Evolutionary conservation across 2,888 invertebrate genomes (phyloP), one percentile per base, ranked within the genome.

Genomic region (Netelia melanura): DNA sequence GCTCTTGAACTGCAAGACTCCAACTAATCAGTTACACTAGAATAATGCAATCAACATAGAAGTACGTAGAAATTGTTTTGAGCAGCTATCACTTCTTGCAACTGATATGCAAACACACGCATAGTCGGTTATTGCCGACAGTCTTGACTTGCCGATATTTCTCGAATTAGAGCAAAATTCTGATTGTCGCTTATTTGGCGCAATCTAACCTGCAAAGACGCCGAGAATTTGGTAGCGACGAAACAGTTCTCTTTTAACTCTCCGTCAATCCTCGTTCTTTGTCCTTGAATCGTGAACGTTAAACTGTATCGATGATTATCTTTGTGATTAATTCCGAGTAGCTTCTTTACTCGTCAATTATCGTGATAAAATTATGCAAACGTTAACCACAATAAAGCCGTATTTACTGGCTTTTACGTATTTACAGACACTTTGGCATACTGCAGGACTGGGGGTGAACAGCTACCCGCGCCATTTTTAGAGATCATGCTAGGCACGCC

Each of bases 381-480:
- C 5, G 14, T 56, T 70, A 30, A 25, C 3, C 23, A 68, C 3
- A 54, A 54, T 30, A 30, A 54, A 14, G 38, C 9, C 44, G 48
- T 54, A 70, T 54, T 70, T 70, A 43, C 9, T 5, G 48, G 30
- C 38, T 23, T 76, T 43, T 54, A 43, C 65, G 65, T 75, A 76
- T 76, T 76, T 67, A 67, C 65, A 23, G 65, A 23, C 10, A 67
- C 54, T 23, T 23, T 10, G 10, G 58, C n/a, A 58, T n/a, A 58
- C 1, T 58, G 58, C 8, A 21, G 38, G 9, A 23, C 21, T 58
- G 58, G 58, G 17, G 17, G 8, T 23, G 17, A 21, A 58, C 43
- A 44, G 38, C 38, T 38, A 38, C 38, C 5, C 65, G 65, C 80
- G 72, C 72, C 64, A 80, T 65, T 58, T 44, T 56, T 48, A 58